phyloP scores from a whole-genome alignment of 2,888 invertebrate species.

The Xestia xanthographa region DNA sequence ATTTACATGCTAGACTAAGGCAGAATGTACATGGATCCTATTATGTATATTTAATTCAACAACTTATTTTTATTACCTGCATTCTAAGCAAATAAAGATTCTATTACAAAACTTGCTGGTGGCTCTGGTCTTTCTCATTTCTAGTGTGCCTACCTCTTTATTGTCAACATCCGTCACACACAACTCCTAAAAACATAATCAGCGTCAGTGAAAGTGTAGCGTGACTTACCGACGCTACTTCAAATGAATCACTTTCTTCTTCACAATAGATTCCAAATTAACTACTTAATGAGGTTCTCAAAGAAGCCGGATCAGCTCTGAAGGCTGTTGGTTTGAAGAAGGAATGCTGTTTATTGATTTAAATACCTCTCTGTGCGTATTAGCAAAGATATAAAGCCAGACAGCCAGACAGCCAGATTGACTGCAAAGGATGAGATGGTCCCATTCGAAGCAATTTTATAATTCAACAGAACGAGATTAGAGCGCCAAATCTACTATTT shows the following conservation, averaged over 20 bases:
- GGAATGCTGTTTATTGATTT: constrained; percentile 1
- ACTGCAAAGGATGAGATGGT: neutral
- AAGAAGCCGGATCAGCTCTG: constrained; percentile 40
- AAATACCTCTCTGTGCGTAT: neutral
- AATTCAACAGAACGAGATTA: neutral
- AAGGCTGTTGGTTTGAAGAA: constrained; percentile 8
- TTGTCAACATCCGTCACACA: constrained; percentile 28
- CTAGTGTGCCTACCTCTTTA: constrained; percentile 22
- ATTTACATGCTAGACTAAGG: too few species aligned
- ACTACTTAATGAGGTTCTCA: constrained; percentile 58
- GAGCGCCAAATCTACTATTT: neutral
- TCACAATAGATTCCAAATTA: constrained; percentile 60
- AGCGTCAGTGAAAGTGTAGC: constrained; percentile 60
- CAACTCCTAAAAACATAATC: constrained; percentile 39
- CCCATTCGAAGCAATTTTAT: neutral
- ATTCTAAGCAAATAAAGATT: too few species aligned
- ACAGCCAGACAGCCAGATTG: too few species aligned
- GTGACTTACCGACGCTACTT: constrained; percentile 44
- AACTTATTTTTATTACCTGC: too few species aligned
- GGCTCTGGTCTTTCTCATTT: too few species aligned
- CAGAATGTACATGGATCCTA: too few species aligned
- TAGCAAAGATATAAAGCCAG: neutral
- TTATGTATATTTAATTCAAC: too few species aligned
- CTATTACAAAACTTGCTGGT: neutral
- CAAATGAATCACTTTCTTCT: constrained; percentile 57